Conservation (phyloP, 1,140 invertebrate species). For the Rhysida immarginata region DNA sequence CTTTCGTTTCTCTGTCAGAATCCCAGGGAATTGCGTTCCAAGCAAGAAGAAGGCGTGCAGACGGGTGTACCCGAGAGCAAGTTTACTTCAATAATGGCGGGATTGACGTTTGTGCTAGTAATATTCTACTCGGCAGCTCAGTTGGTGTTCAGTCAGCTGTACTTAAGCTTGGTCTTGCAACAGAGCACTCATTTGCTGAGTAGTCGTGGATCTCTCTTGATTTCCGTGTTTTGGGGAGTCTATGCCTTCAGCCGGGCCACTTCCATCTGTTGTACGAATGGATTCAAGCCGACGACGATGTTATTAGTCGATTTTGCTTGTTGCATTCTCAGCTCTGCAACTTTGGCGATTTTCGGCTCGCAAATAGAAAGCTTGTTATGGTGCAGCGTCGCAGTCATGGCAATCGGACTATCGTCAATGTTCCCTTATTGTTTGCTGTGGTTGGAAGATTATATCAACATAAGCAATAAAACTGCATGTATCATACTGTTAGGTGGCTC, state of each 20-base stretch:
- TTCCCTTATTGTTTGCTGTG: constrained; percentile 34
- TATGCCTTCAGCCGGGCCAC: constrained; percentile 32
- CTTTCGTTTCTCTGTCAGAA: constrained; percentile 29
- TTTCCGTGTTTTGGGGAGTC: constrained; percentile 35
- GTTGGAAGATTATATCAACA: constrained; percentile 33
- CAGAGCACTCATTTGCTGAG: constrained; percentile 22
- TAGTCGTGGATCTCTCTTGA: constrained; percentile 26
- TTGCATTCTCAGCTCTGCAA: constrained; percentile 25
- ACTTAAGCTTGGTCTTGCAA: constrained; percentile 28
- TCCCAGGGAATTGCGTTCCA: constrained; percentile 21
- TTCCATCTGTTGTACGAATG: constrained; percentile 31
- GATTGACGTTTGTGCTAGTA: constrained; percentile 32
- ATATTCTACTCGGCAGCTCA: constrained; percentile 34
- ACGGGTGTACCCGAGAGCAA: neutral
- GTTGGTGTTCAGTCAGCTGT: constrained; percentile 33
- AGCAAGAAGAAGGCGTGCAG: constrained; percentile 18
- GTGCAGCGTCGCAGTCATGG: constrained; percentile 25
- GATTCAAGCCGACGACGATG: constrained; percentile 27
- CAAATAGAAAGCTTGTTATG: constrained; percentile 22
- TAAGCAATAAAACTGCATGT: constrained; percentile 25
- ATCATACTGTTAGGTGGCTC: neutral
- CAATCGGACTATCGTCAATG: constrained; percentile 35
- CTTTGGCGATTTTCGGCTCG: constrained; percentile 26
- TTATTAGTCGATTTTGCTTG: constrained; percentile 26
- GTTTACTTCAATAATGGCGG: constrained; percentile 23